Evolutionary conservation across 2,797 vertebrate genomes (phyloP).

Genomic region (Onychomys leucogaster): DNA sequence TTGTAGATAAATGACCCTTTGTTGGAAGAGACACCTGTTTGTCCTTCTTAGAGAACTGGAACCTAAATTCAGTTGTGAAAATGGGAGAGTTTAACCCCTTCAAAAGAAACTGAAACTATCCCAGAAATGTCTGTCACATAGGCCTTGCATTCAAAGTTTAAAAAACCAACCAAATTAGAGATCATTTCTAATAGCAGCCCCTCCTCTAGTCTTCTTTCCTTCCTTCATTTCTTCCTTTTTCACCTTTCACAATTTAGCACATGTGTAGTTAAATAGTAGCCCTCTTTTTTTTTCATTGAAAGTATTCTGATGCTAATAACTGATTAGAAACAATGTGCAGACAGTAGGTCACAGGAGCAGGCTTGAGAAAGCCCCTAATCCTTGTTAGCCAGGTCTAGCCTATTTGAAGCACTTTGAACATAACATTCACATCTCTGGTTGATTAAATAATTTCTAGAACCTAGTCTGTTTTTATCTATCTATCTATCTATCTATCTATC

Average conservation of each 20-base stretch:
- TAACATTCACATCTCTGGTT: slow-evolving; percentile 4
- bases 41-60: no score
- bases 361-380: slow-evolving; percentile 47
- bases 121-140: slow-evolving; percentile 22
- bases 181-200: neutral
- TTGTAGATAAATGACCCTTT: no score
- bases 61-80: no score
- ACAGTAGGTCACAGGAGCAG: slow-evolving; percentile 18
- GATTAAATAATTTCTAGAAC: slow-evolving; percentile 39
- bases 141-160: slow-evolving; percentile 35
- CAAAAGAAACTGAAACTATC: slow-evolving; percentile 24
- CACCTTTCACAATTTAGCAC: neutral
- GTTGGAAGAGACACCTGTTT: no score
- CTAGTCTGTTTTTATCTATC: neutral
- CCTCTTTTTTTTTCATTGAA: neutral
- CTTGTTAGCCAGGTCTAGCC: neutral
- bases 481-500: no score
- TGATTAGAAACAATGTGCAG: slow-evolving; percentile 21
- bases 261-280: neutral
- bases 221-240: neutral
- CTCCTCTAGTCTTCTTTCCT: neutral
- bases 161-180: slow-evolving; percentile 20
- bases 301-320: slow-evolving; percentile 40
- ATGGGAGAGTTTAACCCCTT: no score
- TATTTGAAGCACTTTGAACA: slow-evolving; percentile 2